These are phyloP conservation scores for Bergia puertoricense DNA, from an alignment of 92 coral and sea anemone species.

Conservation along the genomic window DNA sequence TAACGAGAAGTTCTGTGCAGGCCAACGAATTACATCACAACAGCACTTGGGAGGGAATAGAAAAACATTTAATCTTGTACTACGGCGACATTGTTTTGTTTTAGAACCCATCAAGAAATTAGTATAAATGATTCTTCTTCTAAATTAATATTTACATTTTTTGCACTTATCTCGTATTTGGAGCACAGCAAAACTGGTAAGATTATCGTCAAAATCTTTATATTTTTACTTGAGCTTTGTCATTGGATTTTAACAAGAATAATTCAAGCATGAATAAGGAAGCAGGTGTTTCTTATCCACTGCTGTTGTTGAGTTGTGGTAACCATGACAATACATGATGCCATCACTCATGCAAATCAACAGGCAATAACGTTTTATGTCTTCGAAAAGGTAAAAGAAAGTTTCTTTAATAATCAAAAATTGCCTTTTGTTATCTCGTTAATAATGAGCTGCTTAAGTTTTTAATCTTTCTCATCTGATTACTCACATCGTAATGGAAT, in stretches of 20 bases:
- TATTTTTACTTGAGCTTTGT: not conserved
- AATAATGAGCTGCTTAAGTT: no score
- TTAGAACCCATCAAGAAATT: not conserved
- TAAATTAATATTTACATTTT: not conserved
- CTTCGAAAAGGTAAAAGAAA: no score
- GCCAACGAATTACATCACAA: not conserved
- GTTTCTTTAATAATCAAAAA: no score
- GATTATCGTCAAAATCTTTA: not conserved
- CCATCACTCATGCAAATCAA: not conserved
- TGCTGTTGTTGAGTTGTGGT: not conserved
- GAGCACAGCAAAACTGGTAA: not conserved
- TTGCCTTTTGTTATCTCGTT: not conserved
- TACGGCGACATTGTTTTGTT: not conserved
- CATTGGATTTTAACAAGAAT: not conserved
- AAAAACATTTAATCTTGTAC: not conserved
- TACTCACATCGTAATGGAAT: no score
- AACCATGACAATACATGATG: not conserved
- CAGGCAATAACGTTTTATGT: not conserved
- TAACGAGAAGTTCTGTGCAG: not conserved
- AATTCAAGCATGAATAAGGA: not conserved
- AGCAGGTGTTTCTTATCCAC: not conserved
- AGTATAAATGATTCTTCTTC: not conserved
- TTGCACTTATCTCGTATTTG: not conserved
- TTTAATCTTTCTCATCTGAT: no score
- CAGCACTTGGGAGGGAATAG: not conserved